phyloP scores from a whole-genome alignment of 2,797 vertebrate genomes.

The Manis javanica region DNA sequence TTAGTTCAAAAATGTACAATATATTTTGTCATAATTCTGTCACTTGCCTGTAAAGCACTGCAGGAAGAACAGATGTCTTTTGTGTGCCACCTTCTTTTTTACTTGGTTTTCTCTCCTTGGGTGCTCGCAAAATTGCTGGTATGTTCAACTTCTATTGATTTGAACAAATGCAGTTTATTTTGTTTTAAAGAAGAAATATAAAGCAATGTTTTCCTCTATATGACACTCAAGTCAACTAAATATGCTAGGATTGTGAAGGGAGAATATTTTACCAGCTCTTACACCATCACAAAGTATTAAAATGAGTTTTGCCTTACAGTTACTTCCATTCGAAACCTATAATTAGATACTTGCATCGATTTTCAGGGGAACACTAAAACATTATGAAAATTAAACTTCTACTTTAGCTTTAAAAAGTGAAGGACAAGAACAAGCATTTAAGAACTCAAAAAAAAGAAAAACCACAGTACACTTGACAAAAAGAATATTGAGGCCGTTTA shows the following conservation, averaged over 20 bases:
- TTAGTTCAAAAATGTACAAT: not conserved
- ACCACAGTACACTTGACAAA: slow-evolving; percentile 76
- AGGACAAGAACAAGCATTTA: slow-evolving; percentile 63
- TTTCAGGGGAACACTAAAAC: slow-evolving; percentile 38
- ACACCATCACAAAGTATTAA: slow-evolving; percentile 58
- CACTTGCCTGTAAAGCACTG: slow-evolving; percentile 96
- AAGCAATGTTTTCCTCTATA: slow-evolving; percentile 53
- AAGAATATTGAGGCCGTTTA: slow-evolving; percentile 84
- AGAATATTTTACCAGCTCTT: slow-evolving; percentile 63
- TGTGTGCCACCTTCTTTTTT: slow-evolving; percentile 97
- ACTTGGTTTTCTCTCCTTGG: slow-evolving; percentile 97
- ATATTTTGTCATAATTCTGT: not conserved
- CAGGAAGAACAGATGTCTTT: slow-evolving; percentile 93
- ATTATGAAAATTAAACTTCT: slow-evolving; percentile 61
- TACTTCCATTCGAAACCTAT: slow-evolving; percentile 28
- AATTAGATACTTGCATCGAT: slow-evolving; percentile 40
- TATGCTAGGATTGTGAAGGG: not conserved
- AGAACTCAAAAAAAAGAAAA: slow-evolving; percentile 43
- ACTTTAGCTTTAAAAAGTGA: slow-evolving; percentile 70
- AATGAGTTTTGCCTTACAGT: slow-evolving; percentile 41
- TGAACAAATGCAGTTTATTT: slow-evolving; percentile 82
- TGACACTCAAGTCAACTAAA: slow-evolving; percentile 43
- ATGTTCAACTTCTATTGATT: slow-evolving; percentile 93
- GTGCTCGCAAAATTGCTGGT: slow-evolving; percentile 94
- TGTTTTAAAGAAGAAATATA: slow-evolving; percentile 67